Evolutionary conservation across 2,797 vertebrate species (phyloP).

Genomic region (Craterocephalus amniculus): DNA sequence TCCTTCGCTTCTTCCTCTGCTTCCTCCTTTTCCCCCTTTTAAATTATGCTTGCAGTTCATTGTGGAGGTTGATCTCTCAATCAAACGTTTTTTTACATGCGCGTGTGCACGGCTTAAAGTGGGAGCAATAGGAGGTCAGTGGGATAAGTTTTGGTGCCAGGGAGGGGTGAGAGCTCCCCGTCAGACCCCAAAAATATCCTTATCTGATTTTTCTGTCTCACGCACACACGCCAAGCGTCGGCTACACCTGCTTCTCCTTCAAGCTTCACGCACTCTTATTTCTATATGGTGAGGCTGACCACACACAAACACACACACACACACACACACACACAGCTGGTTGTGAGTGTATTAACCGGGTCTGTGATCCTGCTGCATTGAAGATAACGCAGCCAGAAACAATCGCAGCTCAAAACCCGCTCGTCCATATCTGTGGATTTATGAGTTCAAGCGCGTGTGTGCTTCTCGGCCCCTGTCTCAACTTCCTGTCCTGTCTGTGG

Average conservation of each 20-base stretch:
- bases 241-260: conserved; percentile 24
- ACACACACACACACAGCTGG: background rate
- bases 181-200: conserved; percentile 25
- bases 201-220: conserved; percentile 50
- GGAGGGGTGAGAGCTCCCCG: conserved; percentile 27
- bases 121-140: conserved; percentile 56
- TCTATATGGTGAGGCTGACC: background rate
- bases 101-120: background rate
- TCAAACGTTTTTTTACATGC: conserved; percentile 7
- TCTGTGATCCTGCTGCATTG: conserved; percentile 37
- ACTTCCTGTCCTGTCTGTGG: conserved; percentile 82
- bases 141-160: conserved; percentile 53
- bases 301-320: conserved; percentile 10
- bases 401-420: background rate
- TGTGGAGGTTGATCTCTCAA: conserved; percentile 23
- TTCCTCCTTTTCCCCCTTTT: background rate
- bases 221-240: background rate
- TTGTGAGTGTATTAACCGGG: conserved; percentile 24
- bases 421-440: conserved; percentile 56
- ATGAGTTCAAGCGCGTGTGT: conserved; percentile 44
- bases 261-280: conserved; percentile 8
- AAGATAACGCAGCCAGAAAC: conserved; percentile 52
- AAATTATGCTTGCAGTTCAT: conserved; percentile 16
- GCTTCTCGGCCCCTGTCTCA: conserved; percentile 61
- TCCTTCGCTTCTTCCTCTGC: background rate